Evolutionary conservation across 2,888 invertebrate species (phyloP).

Genomic region (Temnothorax rugatulus): DNA sequence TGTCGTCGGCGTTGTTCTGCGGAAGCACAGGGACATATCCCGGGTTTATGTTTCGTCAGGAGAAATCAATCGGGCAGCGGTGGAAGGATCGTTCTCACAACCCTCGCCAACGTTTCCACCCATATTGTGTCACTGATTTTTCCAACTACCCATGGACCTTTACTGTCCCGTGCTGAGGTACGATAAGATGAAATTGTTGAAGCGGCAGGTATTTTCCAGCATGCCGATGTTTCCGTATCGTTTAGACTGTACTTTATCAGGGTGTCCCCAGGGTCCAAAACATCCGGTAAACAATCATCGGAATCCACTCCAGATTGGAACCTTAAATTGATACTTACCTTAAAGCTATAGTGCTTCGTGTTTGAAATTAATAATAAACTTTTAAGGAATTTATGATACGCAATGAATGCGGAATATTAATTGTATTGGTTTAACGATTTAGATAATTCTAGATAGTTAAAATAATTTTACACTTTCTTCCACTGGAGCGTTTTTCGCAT

Average conservation of each 20-base stretch:
- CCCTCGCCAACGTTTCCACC: slow-evolving; percentile 47
- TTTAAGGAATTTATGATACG: slow-evolving; percentile 9
- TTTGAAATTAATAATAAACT: not conserved
- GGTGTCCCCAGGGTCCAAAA: slow-evolving; percentile 33
- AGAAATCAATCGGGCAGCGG: slow-evolving; percentile 71
- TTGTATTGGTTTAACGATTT: not conserved
- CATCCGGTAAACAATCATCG: slow-evolving; percentile 41
- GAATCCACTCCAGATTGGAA: slow-evolving; percentile 5
- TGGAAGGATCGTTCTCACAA: slow-evolving; percentile 25
- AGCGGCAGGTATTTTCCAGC: slow-evolving; percentile 48
- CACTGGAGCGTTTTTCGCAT: no score
- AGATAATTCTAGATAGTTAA: not conserved
- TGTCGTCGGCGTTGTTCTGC: slow-evolving; percentile 40
- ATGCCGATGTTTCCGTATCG: slow-evolving; percentile 37
- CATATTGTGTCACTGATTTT: slow-evolving; percentile 63
- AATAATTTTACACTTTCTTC: not conserved
- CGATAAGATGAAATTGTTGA: slow-evolving; percentile 63
- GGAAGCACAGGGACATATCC: slow-evolving; percentile 32
- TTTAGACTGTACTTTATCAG: slow-evolving; percentile 1
- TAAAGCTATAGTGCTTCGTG: not conserved
- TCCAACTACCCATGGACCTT: slow-evolving; percentile 55
- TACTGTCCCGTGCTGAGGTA: slow-evolving; percentile 18
- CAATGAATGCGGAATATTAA: not conserved
- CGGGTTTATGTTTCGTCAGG: slow-evolving; percentile 55
- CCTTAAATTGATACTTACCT: slow-evolving; percentile 1